Conservation (phyloP, 2,113 vertebrate genomes). For the Callocephalon fimbriatum region DNA sequence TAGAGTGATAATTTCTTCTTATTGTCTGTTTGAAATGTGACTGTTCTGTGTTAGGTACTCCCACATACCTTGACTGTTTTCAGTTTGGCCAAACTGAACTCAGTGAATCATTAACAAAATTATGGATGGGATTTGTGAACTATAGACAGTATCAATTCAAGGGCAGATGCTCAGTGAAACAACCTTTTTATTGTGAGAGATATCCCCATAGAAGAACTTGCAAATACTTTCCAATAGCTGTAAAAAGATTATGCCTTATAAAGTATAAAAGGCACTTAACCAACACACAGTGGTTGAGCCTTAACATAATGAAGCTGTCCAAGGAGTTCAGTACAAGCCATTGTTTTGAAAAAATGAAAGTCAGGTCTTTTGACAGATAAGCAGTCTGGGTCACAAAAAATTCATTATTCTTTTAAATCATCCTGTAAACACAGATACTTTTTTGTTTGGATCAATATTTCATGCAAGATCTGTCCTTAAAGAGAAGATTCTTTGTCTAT, state of each 20-base stretch:
- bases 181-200: neutral
- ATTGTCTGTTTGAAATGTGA: neutral
- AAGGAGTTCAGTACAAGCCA: neutral
- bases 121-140: neutral
- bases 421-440: neutral
- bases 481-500: neutral
- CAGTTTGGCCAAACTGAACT: neutral
- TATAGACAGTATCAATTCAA: neutral
- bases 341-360: neutral
- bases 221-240: neutral
- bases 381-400: neutral
- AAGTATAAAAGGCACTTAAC: neutral
- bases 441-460: neutral
- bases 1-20: neutral
- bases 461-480: neutral
- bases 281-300: neutral
- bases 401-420: neutral
- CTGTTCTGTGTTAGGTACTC: neutral
- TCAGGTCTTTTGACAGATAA: neutral
- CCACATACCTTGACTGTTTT: rapidly evolving
- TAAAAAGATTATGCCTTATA: neutral
- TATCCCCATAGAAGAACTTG: neutral
- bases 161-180: neutral
- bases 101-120: neutral
- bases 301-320: neutral